A percentile compares a stretch with the other conserved stretches of the same genome.
Conservation (phyloP, 2,797 vertebrate species). For the Falco berigora region DNA sequence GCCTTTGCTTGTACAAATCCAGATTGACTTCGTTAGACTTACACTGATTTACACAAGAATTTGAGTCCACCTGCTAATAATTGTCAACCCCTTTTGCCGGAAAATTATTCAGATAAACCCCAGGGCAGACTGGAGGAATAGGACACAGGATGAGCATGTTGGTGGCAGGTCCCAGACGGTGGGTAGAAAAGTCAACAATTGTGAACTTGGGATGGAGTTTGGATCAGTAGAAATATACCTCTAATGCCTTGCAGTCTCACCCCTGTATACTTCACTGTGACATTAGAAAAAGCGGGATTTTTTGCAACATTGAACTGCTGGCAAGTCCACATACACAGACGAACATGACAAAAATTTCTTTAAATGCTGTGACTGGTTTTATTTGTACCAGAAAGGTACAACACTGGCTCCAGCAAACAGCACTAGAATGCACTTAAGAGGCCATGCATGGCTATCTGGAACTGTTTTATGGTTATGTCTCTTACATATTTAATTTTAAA, state of each 20-base stretch:
- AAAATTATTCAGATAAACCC: not conserved
- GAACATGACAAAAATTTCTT: not conserved
- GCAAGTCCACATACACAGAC: not conserved
- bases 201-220: not conserved
- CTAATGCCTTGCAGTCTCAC: not conserved
- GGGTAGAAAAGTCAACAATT: not conserved
- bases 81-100: fast-evolving
- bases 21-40: not conserved
- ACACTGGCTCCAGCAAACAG: not conserved
- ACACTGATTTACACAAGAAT: not conserved
- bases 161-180: fast-evolving
- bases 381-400: not conserved
- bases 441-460: not conserved
- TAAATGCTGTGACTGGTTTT: not conserved
- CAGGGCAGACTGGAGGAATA: not conserved
- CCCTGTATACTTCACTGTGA: not conserved
- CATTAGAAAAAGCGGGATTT: fast-evolving
- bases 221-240: not conserved
- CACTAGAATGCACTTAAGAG: not conserved
- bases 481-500: not conserved
- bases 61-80: not conserved
- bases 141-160: too few species aligned
- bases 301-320: not conserved
- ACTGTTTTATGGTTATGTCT: not conserved
- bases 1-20: not conserved